phyloP scores from a whole-genome alignment of 2,113 vertebrate species.

The Tapirus terrestris region DNA sequence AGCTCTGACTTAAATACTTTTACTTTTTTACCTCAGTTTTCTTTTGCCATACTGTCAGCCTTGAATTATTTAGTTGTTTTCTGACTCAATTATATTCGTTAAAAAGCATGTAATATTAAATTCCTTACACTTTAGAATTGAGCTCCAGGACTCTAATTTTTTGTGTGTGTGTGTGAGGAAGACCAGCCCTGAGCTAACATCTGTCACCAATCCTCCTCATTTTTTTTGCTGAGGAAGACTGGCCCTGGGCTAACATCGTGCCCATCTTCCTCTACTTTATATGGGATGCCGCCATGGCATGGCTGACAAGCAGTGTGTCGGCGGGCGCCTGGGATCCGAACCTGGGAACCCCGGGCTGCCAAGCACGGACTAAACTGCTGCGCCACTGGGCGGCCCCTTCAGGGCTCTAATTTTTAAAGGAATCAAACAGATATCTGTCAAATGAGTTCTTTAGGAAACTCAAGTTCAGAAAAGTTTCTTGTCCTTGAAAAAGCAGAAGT shows the following conservation, averaged over 20 bases:
- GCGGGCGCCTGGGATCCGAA: no score
- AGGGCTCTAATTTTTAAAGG: neutral
- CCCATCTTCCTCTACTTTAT: no score
- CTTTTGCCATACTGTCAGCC: neutral
- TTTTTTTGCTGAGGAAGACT: no score
- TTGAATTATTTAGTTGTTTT: slow-evolving; percentile 33
- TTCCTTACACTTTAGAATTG: slow-evolving; percentile 9
- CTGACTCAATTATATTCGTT: slow-evolving; percentile 7
- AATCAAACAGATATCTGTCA: neutral
- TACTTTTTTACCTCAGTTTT: neutral
- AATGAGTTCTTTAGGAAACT: neutral
- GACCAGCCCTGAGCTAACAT: no score
- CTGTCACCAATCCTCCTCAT: no score
- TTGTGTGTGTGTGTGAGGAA: no score
- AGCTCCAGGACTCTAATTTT: neutral
- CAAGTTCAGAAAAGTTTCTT: neutral
- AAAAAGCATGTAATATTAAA: neutral
- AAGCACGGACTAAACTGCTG: no score
- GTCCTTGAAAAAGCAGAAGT: neutral
- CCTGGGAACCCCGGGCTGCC: no score
- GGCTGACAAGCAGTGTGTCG: no score
- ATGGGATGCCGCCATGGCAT: no score
- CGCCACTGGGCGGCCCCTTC: neutral
- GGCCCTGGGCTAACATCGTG: no score
- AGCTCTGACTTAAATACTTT: slow-evolving; percentile 17